Conservation (phyloP, 2,888 invertebrate genomes). For the Phyto melanocephala region DNA sequence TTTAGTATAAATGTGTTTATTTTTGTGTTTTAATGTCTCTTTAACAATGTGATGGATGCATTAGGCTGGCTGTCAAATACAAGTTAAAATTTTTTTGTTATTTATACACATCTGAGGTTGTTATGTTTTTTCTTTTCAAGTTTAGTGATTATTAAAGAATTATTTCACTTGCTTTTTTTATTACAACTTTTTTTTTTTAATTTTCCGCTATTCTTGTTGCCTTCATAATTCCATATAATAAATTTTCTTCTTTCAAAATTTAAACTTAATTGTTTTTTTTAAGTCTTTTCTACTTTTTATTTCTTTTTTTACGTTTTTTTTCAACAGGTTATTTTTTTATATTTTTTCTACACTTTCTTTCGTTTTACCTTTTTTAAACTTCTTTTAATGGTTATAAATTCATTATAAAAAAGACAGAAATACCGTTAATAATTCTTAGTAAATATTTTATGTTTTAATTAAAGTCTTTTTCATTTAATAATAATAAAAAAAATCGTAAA, state of each 20-base stretch:
- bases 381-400: conserved; percentile 23
- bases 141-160: conserved; percentile 37
- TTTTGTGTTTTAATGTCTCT: neutral
- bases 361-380: conserved; percentile 22
- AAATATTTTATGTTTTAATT: conserved; percentile 8
- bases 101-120: conserved; percentile 42
- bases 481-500: neutral
- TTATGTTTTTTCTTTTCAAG: conserved; percentile 38
- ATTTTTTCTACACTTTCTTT: conserved; percentile 46
- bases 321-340: conserved; percentile 23
- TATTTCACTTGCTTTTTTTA: conserved; percentile 10
- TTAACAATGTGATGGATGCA: conserved; percentile 55
- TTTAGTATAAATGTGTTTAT: neutral
- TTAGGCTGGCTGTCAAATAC: conserved; percentile 39
- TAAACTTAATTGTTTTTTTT: conserved; percentile 65
- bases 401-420: conserved; percentile 6
- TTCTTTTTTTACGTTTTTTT: conserved; percentile 37
- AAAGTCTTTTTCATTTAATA: neutral
- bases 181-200: conserved; percentile 26
- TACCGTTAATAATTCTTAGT: conserved; percentile 39
- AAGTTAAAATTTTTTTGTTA: conserved; percentile 32
- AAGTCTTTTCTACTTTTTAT: conserved; percentile 63
- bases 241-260: conserved; percentile 66
- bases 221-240: conserved; percentile 67
- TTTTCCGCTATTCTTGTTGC: conserved; percentile 37